phyloP scores from a whole-genome alignment of 2,888 invertebrate genomes.

The Corythucha ciliata region DNA sequence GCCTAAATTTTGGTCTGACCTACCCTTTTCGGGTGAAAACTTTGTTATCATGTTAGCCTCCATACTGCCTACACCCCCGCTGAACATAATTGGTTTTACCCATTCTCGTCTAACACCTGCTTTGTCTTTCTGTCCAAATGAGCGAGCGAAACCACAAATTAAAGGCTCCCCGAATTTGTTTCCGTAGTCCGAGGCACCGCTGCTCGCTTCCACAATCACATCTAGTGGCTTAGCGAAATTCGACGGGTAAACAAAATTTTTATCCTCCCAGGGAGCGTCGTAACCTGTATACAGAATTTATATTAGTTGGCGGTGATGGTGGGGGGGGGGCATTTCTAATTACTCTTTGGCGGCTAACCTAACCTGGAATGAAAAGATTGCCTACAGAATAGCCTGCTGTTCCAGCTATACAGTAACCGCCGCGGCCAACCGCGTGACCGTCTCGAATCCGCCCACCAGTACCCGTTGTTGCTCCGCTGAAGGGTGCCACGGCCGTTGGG shows the following conservation, averaged over 20 bases:
- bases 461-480: conserved; percentile 94
- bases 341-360: too few relatives aligned
- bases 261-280: conserved; percentile 76
- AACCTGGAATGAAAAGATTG: conserved; percentile 80
- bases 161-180: conserved; percentile 99
- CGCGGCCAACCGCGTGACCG: conserved; percentile 89
- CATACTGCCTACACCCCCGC: conserved; percentile 89
- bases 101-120: conserved; percentile 71
- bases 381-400: conserved; percentile 96
- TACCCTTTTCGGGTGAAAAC: conserved; percentile 61
- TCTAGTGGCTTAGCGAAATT: conserved; percentile 86
- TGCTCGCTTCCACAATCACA: conserved; percentile 88
- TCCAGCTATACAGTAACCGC: conserved; percentile 87
- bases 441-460: conserved; percentile 93
- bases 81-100: conserved; percentile 98
- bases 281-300: too few relatives aligned
- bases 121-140: conserved; percentile 68
- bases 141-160: conserved; percentile 79
- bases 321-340: too few relatives aligned
- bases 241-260: conserved; percentile 60
- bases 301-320: too few relatives aligned
- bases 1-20: not conserved
- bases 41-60: conserved; percentile 73
- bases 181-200: conserved; percentile 97
- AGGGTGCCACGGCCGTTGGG: conserved; percentile 94